Conservation (phyloP, 2,113 vertebrate species). For the Phyllostomus hastatus region DNA sequence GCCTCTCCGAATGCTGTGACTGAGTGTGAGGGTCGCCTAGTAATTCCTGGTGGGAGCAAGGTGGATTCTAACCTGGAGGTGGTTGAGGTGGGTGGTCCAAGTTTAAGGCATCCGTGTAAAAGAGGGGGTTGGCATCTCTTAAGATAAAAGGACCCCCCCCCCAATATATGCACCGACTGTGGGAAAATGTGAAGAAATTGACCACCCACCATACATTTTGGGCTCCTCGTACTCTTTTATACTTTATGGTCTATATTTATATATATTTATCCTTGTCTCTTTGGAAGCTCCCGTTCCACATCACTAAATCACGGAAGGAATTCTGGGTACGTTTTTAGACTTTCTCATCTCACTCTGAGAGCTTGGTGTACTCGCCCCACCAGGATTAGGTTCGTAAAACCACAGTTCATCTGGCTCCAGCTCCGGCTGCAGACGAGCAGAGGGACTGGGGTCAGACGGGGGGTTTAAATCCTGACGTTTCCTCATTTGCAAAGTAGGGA, state of each 20-base stretch:
- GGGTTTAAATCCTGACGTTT: background rate
- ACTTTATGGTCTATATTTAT: background rate
- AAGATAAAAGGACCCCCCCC: background rate
- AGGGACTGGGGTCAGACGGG: background rate
- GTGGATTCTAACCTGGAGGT: background rate
- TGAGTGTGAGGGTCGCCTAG: background rate
- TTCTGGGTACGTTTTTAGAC: background rate
- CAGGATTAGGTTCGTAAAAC: background rate
- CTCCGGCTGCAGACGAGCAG: background rate
- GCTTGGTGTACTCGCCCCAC: background rate
- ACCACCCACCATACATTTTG: background rate
- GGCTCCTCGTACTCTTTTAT: background rate
- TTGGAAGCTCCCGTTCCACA: background rate
- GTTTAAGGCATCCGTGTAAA: background rate
- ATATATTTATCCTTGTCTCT: background rate
- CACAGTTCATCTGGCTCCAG: background rate
- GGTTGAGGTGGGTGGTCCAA: background rate
- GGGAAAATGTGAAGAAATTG: background rate
- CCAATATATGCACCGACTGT: background rate
- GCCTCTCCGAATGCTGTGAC: too few species aligned
- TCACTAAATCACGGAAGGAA: background rate
- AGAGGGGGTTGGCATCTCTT: background rate
- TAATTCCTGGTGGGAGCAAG: background rate
- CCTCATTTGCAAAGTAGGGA: background rate
- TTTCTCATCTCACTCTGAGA: background rate